Conservation (phyloP, 1,140 invertebrate species). For the Drosophila lacertosa region DNA sequence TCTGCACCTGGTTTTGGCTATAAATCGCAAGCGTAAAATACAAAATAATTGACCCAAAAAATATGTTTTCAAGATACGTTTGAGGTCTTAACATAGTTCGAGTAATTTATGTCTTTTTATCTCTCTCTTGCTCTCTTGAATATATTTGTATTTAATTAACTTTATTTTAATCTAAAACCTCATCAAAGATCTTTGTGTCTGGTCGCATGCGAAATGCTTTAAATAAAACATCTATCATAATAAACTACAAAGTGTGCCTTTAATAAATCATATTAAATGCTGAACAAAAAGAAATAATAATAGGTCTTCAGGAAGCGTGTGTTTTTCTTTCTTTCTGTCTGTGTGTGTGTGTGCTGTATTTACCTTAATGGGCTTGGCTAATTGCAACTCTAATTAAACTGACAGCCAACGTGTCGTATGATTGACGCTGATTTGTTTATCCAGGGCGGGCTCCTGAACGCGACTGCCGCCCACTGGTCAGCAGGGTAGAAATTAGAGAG, state of each 20-base stretch:
- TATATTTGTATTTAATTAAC: neutral
- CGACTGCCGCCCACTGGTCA: slow-evolving; percentile 5
- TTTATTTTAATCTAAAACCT: too few relatives aligned
- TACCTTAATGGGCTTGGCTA: slow-evolving; percentile 51
- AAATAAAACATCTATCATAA: too few relatives aligned
- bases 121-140: too few relatives aligned
- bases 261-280: too few relatives aligned
- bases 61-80: slow-evolving; percentile 2
- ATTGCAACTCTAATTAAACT: slow-evolving; percentile 52
- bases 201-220: too few relatives aligned
- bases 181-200: too few relatives aligned
- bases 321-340: neutral
- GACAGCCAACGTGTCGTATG: slow-evolving; percentile 63
- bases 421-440: slow-evolving; percentile 76
- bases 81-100: neutral
- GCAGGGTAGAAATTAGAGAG: neutral
- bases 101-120: too few relatives aligned
- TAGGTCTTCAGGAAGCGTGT: neutral
- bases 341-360: slow-evolving; percentile 26
- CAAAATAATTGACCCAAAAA: neutral
- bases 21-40: neutral
- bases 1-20: neutral
- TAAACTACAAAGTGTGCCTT: too few relatives aligned
- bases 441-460: slow-evolving; percentile 24
- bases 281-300: neutral